Evolutionary conservation across 2,113 vertebrate species (phyloP).

Genomic region (Podocnemis expansa): DNA sequence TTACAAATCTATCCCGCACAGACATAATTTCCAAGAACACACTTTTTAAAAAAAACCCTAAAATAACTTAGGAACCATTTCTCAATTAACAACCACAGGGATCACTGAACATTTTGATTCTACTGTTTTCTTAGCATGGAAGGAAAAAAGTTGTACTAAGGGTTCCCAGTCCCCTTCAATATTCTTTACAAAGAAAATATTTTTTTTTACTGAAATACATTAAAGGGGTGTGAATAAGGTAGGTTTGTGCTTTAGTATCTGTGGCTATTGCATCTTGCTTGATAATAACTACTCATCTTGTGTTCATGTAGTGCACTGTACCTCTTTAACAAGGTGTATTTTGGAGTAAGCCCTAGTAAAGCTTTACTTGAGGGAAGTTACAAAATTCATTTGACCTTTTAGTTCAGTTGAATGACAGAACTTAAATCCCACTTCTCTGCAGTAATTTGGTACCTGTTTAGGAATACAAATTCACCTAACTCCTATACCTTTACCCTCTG

Average conservation of each 20-base stretch:
- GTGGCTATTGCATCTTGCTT: rapidly evolving
- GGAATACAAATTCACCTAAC: not conserved
- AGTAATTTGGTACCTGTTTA: not conserved
- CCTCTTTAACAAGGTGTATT: rapidly evolving
- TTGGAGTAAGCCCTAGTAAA: rapidly evolving
- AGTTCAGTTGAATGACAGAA: not conserved
- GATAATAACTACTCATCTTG: not conserved
- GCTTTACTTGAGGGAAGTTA: not conserved
- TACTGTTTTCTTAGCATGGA: not conserved
- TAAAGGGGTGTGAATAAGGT: rapidly evolving
- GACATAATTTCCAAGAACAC: not conserved
- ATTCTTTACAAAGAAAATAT: rapidly evolving
- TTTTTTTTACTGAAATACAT: not conserved
- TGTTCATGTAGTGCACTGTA: not conserved
- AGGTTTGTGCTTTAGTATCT: not conserved
- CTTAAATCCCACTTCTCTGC: not conserved
- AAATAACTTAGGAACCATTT: not conserved
- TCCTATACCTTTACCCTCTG: not conserved
- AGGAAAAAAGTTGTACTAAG: not conserved
- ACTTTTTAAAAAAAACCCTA: not conserved
- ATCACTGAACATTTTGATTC: not conserved
- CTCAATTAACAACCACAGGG: rapidly evolving
- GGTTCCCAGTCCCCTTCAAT: not conserved
- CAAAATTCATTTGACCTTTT: not conserved
- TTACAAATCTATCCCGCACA: not conserved